A percentile compares a stretch with the other conserved stretches of the same genome.
phyloP scores from a whole-genome alignment of 2,113 vertebrate genomes.

The Pungitius pungitius region DNA sequence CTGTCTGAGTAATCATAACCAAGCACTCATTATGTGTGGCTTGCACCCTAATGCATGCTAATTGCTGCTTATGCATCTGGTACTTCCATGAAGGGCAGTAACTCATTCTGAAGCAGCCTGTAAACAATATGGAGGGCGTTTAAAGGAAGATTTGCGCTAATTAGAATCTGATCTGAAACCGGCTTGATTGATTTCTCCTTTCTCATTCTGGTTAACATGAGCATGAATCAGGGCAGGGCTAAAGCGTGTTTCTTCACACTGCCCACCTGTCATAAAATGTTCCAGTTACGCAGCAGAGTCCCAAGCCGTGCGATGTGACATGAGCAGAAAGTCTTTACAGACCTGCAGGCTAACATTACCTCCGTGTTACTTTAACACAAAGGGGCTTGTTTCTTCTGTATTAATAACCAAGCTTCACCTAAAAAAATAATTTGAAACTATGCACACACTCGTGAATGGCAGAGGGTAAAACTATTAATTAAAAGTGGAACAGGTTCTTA shows the following conservation, averaged over 20 bases:
- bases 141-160: neutral
- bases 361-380: conserved; percentile 72
- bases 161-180: conserved; percentile 10
- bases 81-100: conserved; percentile 44
- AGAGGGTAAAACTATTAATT: conserved; percentile 83
- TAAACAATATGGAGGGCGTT: conserved; percentile 34
- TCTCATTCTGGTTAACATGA: conserved; percentile 7
- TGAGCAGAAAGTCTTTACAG: conserved; percentile 59
- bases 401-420: conserved; percentile 77
- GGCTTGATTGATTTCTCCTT: neutral
- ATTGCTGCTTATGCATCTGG: conserved; percentile 67
- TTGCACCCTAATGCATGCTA: conserved; percentile 65
- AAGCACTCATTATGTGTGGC: conserved; percentile 63
- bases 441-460: conserved; percentile 72
- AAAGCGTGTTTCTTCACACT: conserved; percentile 29
- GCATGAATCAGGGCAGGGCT: conserved; percentile 40
- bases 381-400: conserved; percentile 69
- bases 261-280: no score
- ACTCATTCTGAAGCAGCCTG: conserved; percentile 27
- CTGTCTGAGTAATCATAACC: conserved; percentile 59
- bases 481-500: conserved; percentile 86
- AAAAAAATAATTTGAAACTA: conserved; percentile 79
- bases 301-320: no score
- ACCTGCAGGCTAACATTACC: conserved; percentile 75
- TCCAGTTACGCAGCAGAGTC: no score